Conservation (phyloP, 2,888 invertebrate species). For the Heliconius sara region DNA sequence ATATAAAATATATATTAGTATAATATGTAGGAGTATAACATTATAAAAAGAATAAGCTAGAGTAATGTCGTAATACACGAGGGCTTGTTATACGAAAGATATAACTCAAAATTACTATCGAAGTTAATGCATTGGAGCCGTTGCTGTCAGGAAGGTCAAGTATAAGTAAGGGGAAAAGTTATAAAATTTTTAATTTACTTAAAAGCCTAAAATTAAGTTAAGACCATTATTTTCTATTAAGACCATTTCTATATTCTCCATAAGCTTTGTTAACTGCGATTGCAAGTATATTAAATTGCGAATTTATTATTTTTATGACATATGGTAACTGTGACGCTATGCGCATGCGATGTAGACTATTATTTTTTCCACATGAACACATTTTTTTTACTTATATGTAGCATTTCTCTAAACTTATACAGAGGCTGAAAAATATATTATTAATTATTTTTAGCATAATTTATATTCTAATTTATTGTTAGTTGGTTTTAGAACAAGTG, state of each 20-base stretch:
- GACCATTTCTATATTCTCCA: not conserved
- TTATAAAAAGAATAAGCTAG: not conserved
- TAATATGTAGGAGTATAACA: not conserved
- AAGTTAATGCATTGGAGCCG: not conserved
- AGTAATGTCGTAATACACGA: not conserved
- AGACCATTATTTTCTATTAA: not conserved
- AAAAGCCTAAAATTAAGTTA: not conserved
- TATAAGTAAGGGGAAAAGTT: not conserved
- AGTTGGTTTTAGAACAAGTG: not conserved
- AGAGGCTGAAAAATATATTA: not conserved
- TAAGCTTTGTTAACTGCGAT: constrained; percentile 68
- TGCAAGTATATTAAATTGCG: constrained; percentile 61
- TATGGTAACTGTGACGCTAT: constrained; percentile 50
- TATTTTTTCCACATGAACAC: constrained; percentile 7
- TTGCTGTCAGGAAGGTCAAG: not conserved
- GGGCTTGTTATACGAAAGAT: not conserved
- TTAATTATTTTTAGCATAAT: not conserved
- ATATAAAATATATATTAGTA: not conserved
- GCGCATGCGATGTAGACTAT: constrained; percentile 62
- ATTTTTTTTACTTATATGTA: not conserved
- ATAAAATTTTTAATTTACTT: not conserved
- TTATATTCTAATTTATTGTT: constrained; percentile 1
- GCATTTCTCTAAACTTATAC: not conserved
- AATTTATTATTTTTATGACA: constrained; percentile 57
- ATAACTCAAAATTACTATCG: not conserved